phyloP scores from a whole-genome alignment of 2,888 invertebrate genomes.

The Drosophila falleni region DNA sequence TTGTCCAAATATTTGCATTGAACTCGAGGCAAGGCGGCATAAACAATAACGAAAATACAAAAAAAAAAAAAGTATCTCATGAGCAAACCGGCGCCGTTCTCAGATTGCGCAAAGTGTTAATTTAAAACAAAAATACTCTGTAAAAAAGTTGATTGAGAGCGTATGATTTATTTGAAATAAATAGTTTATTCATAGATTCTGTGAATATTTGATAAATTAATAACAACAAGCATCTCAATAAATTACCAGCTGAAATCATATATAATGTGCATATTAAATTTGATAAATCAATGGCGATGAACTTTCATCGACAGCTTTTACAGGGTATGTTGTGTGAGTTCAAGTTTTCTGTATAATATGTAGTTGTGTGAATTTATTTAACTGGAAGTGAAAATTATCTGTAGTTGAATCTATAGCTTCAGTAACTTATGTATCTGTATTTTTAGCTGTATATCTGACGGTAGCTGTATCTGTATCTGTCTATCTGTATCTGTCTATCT shows the following conservation, averaged over 20 bases:
- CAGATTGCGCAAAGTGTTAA: background rate
- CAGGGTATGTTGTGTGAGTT: background rate
- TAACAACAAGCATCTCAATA: background rate
- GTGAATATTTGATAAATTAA: background rate
- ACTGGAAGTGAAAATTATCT: constrained; percentile 6
- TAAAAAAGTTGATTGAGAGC: background rate
- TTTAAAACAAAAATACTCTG: background rate
- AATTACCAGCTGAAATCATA: too few relatives aligned
- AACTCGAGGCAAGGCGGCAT: constrained; percentile 34
- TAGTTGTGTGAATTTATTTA: background rate
- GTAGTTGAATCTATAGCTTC: background rate
- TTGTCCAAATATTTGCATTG: constrained; percentile 51
- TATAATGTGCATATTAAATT: too few relatives aligned
- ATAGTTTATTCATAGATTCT: too few relatives aligned
- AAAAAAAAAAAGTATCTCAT: constrained; percentile 5
- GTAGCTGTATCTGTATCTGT: background rate
- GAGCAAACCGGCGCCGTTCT: background rate
- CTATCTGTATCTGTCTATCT: constrained; percentile 1
- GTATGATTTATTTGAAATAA: background rate
- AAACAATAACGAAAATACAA: constrained; percentile 23
- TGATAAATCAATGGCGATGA: background rate
- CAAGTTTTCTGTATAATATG: background rate
- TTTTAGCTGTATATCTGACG: background rate
- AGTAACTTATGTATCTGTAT: background rate
- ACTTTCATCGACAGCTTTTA: background rate